Evolutionary conservation across 2,113 vertebrate genomes (phyloP), one percentile per base, ranked within the genome.

Genomic region (Antigone vipio): DNA sequence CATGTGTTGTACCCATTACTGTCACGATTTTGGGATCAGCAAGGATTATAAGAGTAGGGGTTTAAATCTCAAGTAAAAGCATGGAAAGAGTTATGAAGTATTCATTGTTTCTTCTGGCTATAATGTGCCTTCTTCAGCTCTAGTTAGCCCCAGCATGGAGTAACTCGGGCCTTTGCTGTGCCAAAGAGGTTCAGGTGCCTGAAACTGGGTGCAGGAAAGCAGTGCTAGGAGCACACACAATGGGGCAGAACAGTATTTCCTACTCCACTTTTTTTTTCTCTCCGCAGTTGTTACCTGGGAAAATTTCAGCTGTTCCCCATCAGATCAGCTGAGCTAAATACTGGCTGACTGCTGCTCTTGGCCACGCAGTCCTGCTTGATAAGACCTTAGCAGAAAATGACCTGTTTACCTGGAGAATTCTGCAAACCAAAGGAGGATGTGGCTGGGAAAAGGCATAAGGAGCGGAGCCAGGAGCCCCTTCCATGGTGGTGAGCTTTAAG

Each of bases 51-150:
- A 58, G 50, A 78, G 34, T 23, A 77, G 47, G 78, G 72, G 69
- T 85, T 92, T 84, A 91, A 79, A 95, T 77, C 63, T 86, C 18
- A 59, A 69, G 71, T 76, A 73, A 94, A 94, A 73, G n/a, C 35
- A 34, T 7, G 20, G 40, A 24, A 73, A 69, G 66, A 42, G 9
- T 42, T 79, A 45, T n/a, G 50, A 85, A 80, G 45, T 50, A 56
- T 47, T 80, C 5, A 21, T 64, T 67, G 47, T 73, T 91, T 88
- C 75, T 89, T 76, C 38, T 34, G 52, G 55, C 60, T 82, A 3
- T 22, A 72, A 35, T 4, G 23, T 59, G 11, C 40, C 26, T 63
- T 34, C 40, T 76, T 79, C 63, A 88, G 55, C 55, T 80, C 8
- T 63, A 47, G 83, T 59, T 38, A 6, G 1, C 47, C 44, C 19